phyloP scores from a whole-genome alignment of 2,888 invertebrate species.

The Pseudococcus viburni region DNA sequence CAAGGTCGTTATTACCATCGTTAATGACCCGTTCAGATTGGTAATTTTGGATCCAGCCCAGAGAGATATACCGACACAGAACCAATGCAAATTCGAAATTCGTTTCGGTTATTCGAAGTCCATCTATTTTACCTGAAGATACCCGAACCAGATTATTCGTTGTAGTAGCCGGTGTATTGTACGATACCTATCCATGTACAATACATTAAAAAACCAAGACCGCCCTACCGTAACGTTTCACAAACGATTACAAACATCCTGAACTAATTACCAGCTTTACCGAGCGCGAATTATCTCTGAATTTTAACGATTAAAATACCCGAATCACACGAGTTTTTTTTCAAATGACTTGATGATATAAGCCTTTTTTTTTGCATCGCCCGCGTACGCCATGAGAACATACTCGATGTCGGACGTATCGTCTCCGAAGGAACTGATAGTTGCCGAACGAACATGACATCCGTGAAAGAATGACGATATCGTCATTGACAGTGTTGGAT shows the following conservation, averaged over 20 bases:
- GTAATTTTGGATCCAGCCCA: neutral
- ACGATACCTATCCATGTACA: neutral
- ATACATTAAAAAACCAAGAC: neutral
- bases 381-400: neutral
- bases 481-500: neutral
- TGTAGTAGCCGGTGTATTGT: conserved; percentile 1
- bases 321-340: conserved; percentile 22
- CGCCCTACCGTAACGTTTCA: conserved; percentile 38
- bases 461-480: conserved; percentile 34
- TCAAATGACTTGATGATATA: neutral
- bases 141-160: conserved; percentile 1
- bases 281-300: conserved; percentile 10
- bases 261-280: conserved; percentile 37
- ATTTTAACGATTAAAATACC: conserved; percentile 36
- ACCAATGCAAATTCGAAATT: conserved; percentile 35
- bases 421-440: neutral
- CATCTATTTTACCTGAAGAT: neutral
- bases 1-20: conserved; percentile 38
- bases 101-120: neutral
- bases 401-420: neutral
- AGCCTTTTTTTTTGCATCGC: neutral
- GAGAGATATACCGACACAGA: neutral
- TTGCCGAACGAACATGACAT: conserved; percentile 30
- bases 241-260: conserved; percentile 43
- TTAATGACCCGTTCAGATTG: conserved; percentile 21